phyloP scores from a whole-genome alignment of 2,113 vertebrate genomes.

The Callipepla californica region DNA sequence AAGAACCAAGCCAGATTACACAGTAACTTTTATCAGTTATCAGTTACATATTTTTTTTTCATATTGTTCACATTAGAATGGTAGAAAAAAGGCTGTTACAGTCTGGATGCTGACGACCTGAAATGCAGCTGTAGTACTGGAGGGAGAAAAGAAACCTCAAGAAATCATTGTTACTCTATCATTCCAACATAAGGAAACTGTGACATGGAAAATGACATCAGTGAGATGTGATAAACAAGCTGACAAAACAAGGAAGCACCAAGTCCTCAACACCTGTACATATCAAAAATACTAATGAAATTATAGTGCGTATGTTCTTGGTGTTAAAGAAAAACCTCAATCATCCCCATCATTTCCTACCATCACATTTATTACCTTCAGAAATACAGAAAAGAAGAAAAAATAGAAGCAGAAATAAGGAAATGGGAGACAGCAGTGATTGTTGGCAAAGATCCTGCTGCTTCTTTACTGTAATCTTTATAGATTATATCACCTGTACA shows the following conservation, averaged over 20 bases:
- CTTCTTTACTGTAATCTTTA: neutral
- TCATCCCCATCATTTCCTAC: neutral
- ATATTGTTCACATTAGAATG: neutral
- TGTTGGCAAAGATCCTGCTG: neutral
- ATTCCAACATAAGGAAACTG: neutral
- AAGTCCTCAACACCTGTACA: neutral
- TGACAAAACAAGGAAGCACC: neutral
- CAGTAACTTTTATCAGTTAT: neutral
- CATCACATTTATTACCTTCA: neutral
- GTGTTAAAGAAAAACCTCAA: neutral
- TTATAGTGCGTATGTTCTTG: neutral
- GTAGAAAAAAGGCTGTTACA: neutral
- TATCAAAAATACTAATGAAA: neutral
- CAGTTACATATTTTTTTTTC: neutral
- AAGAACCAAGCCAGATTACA: neutral
- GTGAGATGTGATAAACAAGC: neutral
- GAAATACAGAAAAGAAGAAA: neutral
- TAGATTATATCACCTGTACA: neutral
- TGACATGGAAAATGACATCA: neutral
- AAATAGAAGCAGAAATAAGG: neutral
- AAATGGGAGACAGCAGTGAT: neutral
- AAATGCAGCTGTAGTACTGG: neutral
- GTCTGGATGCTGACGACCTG: neutral
- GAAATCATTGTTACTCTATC: neutral
- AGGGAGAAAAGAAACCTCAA: neutral